These are phyloP conservation scores for Papilio elwesi DNA, from an alignment of 2,888 invertebrate genomes.

Conservation along the genomic window DNA sequence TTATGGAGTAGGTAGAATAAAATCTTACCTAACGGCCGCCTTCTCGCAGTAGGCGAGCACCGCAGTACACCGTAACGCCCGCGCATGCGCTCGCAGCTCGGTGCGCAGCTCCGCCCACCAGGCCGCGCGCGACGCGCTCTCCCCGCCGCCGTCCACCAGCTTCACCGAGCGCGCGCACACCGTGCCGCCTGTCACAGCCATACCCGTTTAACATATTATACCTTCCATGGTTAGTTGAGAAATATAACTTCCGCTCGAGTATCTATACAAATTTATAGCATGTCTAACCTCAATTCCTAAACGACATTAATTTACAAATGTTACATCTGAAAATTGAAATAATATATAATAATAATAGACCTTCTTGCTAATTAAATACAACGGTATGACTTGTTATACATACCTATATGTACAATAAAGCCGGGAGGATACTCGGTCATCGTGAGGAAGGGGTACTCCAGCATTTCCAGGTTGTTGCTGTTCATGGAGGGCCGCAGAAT, in stretches of 20 bases:
- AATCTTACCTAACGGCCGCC: constrained; percentile 93
- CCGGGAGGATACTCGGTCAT: constrained; percentile 95
- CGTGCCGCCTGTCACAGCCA: constrained; percentile 63
- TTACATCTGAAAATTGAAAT: no score
- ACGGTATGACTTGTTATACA: no score
- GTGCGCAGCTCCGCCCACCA: constrained; percentile 99
- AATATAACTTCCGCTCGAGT: no score
- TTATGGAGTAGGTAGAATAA: background rate
- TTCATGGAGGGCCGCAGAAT: constrained; percentile 87
- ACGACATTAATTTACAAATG: no score
- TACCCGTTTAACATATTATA: background rate
- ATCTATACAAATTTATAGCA: no score
- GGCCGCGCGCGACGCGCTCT: constrained; percentile 95
- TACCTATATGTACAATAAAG: constrained; percentile 94
- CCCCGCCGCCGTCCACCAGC: constrained; percentile 90
- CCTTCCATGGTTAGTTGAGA: background rate
- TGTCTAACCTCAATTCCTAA: no score
- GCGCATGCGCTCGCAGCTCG: constrained; percentile 96
- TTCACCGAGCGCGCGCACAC: constrained; percentile 76
- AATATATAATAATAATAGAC: no score
- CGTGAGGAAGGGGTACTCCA: constrained; percentile 98
- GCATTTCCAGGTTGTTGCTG: constrained; percentile 92
- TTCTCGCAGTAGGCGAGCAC: constrained; percentile 97
- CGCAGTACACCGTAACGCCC: constrained; percentile 96
- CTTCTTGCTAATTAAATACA: no score